Conservation (phyloP, 2,797 vertebrate species). For the Epinephelus coioides region DNA sequence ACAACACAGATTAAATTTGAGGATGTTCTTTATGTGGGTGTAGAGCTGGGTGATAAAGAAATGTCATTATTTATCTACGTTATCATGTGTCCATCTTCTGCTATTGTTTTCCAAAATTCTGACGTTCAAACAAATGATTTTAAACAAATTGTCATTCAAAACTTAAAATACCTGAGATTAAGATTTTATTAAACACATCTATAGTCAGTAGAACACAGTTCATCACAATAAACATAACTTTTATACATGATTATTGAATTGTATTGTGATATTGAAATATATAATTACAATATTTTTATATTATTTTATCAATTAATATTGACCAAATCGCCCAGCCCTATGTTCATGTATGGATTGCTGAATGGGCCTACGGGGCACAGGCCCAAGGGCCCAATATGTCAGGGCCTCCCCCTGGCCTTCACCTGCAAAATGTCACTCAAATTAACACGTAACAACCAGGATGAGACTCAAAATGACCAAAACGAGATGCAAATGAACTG, state of each 20-base stretch:
- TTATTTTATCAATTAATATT: not conserved
- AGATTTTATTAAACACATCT: constrained; percentile 15
- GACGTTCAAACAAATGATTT: not conserved
- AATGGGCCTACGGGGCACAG: no score
- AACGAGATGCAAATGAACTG: no score
- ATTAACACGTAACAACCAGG: no score
- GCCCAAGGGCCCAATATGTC: no score
- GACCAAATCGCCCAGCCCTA: not conserved
- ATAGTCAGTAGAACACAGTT: constrained; percentile 5
- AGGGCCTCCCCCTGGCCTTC: no score
- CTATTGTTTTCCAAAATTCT: not conserved
- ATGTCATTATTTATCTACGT: constrained; percentile 27
- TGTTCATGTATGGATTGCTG: no score
- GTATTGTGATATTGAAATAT: constrained; percentile 14
- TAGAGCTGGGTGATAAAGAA: constrained; percentile 36
- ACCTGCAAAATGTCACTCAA: no score
- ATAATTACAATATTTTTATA: constrained; percentile 1
- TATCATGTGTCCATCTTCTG: constrained; percentile 11
- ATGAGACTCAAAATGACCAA: no score
- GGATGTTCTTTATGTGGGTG: constrained; percentile 3
- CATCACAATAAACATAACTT: not conserved
- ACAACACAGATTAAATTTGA: constrained; percentile 37
- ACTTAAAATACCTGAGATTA: not conserved
- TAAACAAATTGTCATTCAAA: not conserved
- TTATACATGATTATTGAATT: constrained; percentile 25